Evolutionary conservation across 2,888 invertebrate genomes (phyloP).

Genomic region (Rhyacophila evoluta): DNA sequence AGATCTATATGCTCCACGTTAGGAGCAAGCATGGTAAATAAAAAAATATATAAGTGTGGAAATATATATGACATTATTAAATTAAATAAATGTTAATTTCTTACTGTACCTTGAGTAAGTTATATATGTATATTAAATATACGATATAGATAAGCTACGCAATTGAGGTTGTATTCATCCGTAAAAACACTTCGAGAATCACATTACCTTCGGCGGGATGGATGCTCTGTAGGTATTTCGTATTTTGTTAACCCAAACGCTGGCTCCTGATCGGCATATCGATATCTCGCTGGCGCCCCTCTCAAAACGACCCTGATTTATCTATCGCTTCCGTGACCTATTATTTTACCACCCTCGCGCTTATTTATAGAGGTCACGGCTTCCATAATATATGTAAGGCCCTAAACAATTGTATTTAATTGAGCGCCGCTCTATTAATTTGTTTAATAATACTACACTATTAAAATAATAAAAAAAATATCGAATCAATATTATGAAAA

Average conservation of each 20-base stretch:
- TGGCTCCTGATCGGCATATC: neutral
- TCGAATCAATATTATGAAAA: too few species aligned
- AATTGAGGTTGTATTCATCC: neutral
- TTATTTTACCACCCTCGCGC: neutral
- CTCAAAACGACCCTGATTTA: conserved; percentile 12
- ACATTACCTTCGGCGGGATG: neutral
- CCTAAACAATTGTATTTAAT: conserved; percentile 12
- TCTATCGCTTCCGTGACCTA: neutral
- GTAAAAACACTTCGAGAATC: neutral
- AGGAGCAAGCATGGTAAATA: too few species aligned
- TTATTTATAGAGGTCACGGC: conserved; percentile 14
- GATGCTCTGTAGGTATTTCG: conserved; percentile 11
- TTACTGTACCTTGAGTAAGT: too few species aligned
- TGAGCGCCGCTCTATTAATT: neutral
- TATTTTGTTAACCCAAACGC: conserved; percentile 9
- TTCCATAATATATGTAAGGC: neutral
- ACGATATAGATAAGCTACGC: too few species aligned
- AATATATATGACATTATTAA: too few species aligned
- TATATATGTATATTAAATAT: too few species aligned
- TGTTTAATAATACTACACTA: too few species aligned
- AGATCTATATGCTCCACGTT: too few species aligned
- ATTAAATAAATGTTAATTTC: too few species aligned
- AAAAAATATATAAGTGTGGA: too few species aligned
- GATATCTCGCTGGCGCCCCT: neutral
- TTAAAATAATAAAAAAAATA: too few species aligned